phyloP scores from a whole-genome alignment of 1,140 invertebrate genomes.

The Musca domestica region DNA sequence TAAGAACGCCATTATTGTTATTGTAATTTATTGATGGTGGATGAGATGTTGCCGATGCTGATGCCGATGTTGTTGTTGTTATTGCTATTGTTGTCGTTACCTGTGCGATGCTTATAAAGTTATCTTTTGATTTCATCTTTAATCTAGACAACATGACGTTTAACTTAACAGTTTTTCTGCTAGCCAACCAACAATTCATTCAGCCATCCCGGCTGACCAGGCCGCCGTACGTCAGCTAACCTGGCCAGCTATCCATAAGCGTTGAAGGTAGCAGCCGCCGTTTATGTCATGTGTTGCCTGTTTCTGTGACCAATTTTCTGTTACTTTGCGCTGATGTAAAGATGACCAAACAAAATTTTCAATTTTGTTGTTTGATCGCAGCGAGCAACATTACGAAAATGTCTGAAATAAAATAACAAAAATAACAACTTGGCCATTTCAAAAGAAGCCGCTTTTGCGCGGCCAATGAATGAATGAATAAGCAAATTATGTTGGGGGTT shows the following conservation, averaged over 20 bases:
- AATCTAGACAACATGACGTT: constrained; percentile 22
- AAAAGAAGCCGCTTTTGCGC: constrained; percentile 17
- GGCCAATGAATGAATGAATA: constrained; percentile 17
- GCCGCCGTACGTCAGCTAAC: no score
- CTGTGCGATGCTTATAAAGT: constrained; percentile 6
- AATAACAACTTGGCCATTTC: background rate
- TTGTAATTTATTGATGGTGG: no score
- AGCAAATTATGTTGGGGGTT: constrained; percentile 21
- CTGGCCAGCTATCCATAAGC: no score
- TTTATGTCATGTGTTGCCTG: no score
- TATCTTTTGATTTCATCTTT: constrained; percentile 22
- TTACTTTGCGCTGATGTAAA: constrained; percentile 12
- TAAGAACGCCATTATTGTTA: no score
- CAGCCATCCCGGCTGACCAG: no score
- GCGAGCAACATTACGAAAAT: constrained; percentile 11
- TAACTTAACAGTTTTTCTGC: constrained; percentile 12
- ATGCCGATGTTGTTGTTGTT: no score
- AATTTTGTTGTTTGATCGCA: constrained; percentile 11
- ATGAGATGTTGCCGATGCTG: no score
- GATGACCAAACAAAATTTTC: constrained; percentile 22
- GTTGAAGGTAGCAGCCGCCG: no score
- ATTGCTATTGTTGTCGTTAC: no score
- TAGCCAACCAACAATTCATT: no score
- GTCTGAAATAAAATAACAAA: background rate
- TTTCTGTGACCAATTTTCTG: no score